Percentiles rank a stretch among this genome's conserved stretches.
These are phyloP conservation scores for Tiliacea aurago DNA, from an alignment of 2,888 invertebrate genomes.

Conservation along the genomic window DNA sequence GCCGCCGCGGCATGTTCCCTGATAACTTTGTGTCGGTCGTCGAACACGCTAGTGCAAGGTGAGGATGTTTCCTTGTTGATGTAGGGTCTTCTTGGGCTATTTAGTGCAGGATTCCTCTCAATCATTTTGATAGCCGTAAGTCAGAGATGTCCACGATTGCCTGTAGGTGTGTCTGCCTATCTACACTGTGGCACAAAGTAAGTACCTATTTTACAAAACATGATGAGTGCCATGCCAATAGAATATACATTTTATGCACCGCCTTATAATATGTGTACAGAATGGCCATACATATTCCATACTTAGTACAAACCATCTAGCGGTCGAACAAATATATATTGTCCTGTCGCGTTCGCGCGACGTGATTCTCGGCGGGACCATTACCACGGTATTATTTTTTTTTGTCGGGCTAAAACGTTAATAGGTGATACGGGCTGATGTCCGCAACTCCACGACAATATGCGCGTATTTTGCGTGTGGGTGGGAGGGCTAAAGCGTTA, in stretches of 20 bases:
- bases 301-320: background rate
- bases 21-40: slow-evolving; percentile 96
- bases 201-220: background rate
- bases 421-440: too few relatives aligned
- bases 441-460: too few relatives aligned
- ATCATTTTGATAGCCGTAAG: background rate
- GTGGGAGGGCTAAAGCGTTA: background rate
- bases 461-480: too few relatives aligned
- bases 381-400: slow-evolving; percentile 24
- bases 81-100: background rate
- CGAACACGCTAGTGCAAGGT: slow-evolving; percentile 85
- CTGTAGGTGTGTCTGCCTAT: background rate
- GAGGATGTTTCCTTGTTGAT: slow-evolving; percentile 33
- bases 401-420: background rate
- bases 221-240: background rate
- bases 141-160: background rate
- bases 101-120: background rate
- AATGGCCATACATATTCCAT: background rate
- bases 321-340: slow-evolving; percentile 28
- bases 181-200: background rate
- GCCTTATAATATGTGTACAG: background rate
- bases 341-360: background rate
- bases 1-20: slow-evolving; percentile 97
- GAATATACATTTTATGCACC: background rate
- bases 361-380: background rate